Percentiles rank a stretch among this genome's conserved stretches.
phyloP scores from a whole-genome alignment of 2,888 invertebrate genomes.

The Aricia artaxerxes region DNA sequence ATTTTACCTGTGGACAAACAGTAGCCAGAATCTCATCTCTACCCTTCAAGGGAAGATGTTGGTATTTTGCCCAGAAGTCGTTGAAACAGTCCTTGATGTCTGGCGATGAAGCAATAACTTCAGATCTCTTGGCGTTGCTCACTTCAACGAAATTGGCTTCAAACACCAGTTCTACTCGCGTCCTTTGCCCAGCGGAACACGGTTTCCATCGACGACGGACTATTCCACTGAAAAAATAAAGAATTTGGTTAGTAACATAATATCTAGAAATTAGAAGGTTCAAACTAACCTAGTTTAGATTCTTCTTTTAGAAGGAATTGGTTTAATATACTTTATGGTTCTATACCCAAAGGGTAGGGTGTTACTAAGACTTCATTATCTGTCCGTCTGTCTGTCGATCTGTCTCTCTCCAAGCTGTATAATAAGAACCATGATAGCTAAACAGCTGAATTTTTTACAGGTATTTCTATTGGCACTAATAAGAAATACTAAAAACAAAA shows the following conservation, averaged over 20 bases:
- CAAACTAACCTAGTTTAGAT: too few relatives aligned
- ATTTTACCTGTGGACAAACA: constrained; percentile 88
- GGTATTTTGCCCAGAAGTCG: constrained; percentile 86
- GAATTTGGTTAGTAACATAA: neutral
- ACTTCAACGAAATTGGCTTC: constrained; percentile 87
- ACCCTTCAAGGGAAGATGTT: constrained; percentile 83
- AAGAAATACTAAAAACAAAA: too few relatives aligned
- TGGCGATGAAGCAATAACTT: constrained; percentile 77
- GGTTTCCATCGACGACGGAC: constrained; percentile 88
- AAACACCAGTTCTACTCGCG: constrained; percentile 85
- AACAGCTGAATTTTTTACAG: too few relatives aligned
- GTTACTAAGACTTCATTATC: too few relatives aligned
- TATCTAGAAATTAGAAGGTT: neutral
- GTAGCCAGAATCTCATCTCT: constrained; percentile 89
- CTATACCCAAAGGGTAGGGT: too few relatives aligned
- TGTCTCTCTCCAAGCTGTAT: too few relatives aligned
- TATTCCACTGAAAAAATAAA: constrained; percentile 82
- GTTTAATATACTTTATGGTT: too few relatives aligned
- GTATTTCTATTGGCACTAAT: too few relatives aligned
- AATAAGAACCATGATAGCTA: too few relatives aligned
- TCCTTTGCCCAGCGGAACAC: constrained; percentile 78
- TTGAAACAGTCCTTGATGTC: constrained; percentile 86
- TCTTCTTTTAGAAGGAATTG: too few relatives aligned
- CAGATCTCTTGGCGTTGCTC: constrained; percentile 73
- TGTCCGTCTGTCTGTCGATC: too few relatives aligned